Percentiles rank a stretch among this genome's conserved stretches.
Evolutionary conservation across 2,888 invertebrate genomes (phyloP).

Genomic region (Eueremaeus valkanovi): DNA sequence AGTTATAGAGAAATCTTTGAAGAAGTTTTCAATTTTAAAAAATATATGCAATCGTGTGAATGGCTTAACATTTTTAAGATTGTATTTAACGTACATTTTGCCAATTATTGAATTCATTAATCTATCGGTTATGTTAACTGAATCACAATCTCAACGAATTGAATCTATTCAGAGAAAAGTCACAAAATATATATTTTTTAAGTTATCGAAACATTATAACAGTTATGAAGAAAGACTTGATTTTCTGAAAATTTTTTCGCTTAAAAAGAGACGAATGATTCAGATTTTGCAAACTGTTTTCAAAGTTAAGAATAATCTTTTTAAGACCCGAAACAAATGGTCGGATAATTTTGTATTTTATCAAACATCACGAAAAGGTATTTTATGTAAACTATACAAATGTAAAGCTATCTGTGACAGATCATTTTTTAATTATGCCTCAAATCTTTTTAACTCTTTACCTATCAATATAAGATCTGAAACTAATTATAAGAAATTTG

Average conservation of each 20-base stretch:
- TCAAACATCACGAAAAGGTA: too few species aligned
- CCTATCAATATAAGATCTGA: too few species aligned
- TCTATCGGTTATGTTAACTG: too few species aligned
- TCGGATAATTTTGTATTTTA: too few species aligned
- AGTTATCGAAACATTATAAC: background rate
- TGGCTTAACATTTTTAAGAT: background rate
- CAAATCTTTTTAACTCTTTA: too few species aligned
- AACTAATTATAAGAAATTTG: too few species aligned
- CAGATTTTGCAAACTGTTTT: background rate
- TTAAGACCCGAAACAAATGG: too few species aligned
- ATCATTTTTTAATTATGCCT: too few species aligned
- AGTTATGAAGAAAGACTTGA: background rate
- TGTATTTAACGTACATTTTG: background rate
- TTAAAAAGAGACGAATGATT: background rate
- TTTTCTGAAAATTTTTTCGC: background rate
- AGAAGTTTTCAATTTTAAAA: background rate
- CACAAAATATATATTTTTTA: constrained; percentile 2
- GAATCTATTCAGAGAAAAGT: background rate
- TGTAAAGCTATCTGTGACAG: too few species aligned
- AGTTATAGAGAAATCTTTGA: too few species aligned
- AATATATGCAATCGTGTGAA: background rate
- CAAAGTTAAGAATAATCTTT: background rate
- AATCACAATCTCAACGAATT: background rate
- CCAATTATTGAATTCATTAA: background rate
- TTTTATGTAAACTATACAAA: too few species aligned